These are phyloP conservation scores for Ptilonorhynchus violaceus DNA, from an alignment of 2,113 vertebrate genomes.

Conservation along the genomic window DNA sequence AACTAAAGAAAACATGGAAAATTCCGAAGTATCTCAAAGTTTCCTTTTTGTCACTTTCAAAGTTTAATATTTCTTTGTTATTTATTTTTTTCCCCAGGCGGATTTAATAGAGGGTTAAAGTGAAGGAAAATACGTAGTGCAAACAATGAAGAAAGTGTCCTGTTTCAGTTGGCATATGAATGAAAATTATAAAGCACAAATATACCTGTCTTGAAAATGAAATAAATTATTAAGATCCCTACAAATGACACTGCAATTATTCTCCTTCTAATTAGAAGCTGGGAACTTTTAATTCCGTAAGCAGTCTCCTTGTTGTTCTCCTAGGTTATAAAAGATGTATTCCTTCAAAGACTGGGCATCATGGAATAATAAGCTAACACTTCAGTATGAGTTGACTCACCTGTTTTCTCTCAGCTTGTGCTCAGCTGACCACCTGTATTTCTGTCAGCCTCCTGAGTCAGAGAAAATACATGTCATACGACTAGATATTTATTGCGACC, in stretches of 20 bases:
- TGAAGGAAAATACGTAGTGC: neutral
- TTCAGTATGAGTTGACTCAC: conserved; percentile 4
- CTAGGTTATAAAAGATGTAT: conserved; percentile 4
- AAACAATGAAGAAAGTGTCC: neutral
- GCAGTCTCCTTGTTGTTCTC: neutral
- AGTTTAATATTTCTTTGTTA: neutral
- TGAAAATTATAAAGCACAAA: neutral
- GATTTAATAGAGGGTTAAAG: neutral
- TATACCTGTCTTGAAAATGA: neutral
- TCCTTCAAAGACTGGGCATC: neutral
- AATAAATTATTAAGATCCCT: neutral
- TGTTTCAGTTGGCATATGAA: neutral
- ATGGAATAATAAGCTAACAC: neutral
- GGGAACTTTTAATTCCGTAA: neutral
- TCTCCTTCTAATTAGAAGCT: conserved; percentile 13
- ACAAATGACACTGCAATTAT: neutral
- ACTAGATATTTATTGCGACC: conserved; percentile 25
- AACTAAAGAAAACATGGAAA: neutral
- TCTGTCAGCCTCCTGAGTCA: neutral
- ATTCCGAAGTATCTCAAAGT: neutral
- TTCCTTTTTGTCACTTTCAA: neutral
- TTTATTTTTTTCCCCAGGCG: neutral
- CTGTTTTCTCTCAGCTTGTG: neutral
- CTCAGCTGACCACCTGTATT: neutral
- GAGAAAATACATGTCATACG: neutral